phyloP scores from a whole-genome alignment of 2,113 vertebrate genomes.

The Murina feae region DNA sequence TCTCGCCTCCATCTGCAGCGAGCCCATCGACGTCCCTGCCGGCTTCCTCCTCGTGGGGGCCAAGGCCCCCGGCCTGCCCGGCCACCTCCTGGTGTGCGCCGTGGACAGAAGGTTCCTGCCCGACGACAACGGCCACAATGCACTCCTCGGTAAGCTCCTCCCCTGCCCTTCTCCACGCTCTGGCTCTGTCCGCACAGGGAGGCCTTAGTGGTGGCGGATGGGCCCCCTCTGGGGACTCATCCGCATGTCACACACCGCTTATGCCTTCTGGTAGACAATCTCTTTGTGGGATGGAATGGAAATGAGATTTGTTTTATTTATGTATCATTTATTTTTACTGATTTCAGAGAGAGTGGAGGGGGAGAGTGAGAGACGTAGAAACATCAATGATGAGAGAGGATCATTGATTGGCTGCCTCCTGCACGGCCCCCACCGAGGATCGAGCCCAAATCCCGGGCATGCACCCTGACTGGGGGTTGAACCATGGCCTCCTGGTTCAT shows the following conservation, averaged over 20 bases:
- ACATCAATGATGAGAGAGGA: background rate
- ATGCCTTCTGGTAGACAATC: accelerated
- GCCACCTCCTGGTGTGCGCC: slow-evolving; percentile 92
- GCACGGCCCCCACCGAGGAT: background rate
- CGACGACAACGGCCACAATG: slow-evolving; percentile 91
- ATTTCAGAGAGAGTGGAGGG: background rate
- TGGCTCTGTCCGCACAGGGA: background rate
- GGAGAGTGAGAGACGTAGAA: background rate
- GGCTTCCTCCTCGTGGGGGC: slow-evolving; percentile 93
- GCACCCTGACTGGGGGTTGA: background rate
- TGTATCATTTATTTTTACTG: background rate
- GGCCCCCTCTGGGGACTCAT: background rate
- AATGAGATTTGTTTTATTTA: background rate
- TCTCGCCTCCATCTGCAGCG: slow-evolving; percentile 86
- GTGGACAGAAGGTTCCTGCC: slow-evolving; percentile 95
- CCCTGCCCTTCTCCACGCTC: too few relatives aligned
- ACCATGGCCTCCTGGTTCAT: background rate
- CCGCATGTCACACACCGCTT: accelerated
- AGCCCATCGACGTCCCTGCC: slow-evolving; percentile 88
- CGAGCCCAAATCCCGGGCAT: background rate
- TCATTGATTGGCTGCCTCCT: background rate
- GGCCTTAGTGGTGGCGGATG: accelerated
- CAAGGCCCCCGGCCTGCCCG: slow-evolving; percentile 90
- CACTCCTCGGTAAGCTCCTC: slow-evolving; percentile 90
- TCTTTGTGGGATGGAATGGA: background rate